These are phyloP conservation scores for Dinoponera quadriceps DNA, from an alignment of 1,140 invertebrate genomes.

Conservation along the genomic window DNA sequence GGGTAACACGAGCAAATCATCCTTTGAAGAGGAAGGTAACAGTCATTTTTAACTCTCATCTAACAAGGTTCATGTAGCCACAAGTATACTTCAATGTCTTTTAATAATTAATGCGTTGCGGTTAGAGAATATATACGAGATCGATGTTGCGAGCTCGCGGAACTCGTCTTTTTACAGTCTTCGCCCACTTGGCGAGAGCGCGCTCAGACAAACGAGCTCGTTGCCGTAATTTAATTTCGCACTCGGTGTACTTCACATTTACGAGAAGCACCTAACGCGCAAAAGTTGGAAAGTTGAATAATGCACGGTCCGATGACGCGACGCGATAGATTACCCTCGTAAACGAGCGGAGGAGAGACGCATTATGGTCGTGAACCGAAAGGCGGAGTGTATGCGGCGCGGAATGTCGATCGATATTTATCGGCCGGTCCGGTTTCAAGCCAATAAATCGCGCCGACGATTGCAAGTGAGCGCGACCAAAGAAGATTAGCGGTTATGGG, in stretches of 20 bases:
- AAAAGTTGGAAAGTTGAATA: constrained; percentile 41
- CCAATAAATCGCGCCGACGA: constrained; percentile 1
- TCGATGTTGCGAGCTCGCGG: background rate
- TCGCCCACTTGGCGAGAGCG: background rate
- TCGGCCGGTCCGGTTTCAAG: constrained; percentile 5
- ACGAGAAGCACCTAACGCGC: constrained; percentile 25
- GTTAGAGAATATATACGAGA: too few species aligned
- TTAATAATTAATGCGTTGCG: too few species aligned
- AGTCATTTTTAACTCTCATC: too few species aligned
- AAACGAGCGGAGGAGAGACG: constrained; percentile 24
- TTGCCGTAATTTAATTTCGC: constrained; percentile 24
- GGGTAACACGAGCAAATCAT: too few species aligned
- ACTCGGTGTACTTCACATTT: background rate
- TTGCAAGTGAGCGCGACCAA: background rate
- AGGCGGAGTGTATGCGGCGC: background rate
- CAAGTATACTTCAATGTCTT: too few species aligned
- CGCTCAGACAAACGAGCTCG: constrained; percentile 2
- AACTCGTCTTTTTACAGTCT: background rate
- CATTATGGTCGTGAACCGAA: background rate
- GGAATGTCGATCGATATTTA: constrained; percentile 25
- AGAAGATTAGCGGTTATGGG: background rate
- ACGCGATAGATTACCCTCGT: constrained; percentile 51
- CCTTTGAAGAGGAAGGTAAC: too few species aligned
- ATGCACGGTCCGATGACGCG: constrained; percentile 10
- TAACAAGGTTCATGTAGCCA: too few species aligned